Percentiles rank a stretch among this genome's conserved stretches.
Conservation (phyloP, 2,113 vertebrate species). For the Passer montanus region DNA sequence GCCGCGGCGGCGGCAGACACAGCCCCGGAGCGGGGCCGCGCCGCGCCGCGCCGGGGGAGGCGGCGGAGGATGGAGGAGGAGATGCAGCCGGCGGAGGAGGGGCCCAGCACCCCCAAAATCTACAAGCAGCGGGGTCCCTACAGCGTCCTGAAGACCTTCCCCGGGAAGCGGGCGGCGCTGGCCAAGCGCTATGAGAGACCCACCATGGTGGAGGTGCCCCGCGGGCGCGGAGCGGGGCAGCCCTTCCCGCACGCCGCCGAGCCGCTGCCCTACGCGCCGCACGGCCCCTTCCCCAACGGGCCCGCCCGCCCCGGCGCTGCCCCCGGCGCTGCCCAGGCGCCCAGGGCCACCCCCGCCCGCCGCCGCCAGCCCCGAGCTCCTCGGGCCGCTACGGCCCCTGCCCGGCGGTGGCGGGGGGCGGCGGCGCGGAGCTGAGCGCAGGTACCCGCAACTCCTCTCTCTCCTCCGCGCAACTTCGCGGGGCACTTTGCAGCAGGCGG, state of each 20-base stretch:
- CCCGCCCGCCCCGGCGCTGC: no score
- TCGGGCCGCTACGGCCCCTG: no score
- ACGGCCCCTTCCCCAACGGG: not conserved
- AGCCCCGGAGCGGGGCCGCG: no score
- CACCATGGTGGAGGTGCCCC: constrained; percentile 87
- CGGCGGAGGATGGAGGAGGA: constrained; percentile 83
- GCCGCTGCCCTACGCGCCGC: constrained; percentile 78
- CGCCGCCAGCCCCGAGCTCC: no score
- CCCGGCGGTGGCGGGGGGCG: no score
- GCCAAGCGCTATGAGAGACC: constrained; percentile 89
- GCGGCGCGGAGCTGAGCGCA: no score
- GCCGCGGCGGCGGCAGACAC: no score
- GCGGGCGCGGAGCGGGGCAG: constrained; percentile 77
- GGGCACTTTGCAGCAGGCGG: no score
- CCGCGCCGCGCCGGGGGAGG: not conserved
- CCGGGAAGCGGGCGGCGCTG: constrained; percentile 80
- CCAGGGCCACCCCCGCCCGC: no score
- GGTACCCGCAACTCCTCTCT: no score
- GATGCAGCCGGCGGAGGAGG: constrained; percentile 85
- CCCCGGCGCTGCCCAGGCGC: no score
- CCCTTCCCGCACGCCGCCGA: constrained; percentile 70
- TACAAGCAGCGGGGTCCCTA: constrained; percentile 87
- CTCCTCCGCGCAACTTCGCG: no score
- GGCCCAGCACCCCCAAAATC: constrained; percentile 86
- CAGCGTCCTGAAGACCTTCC: constrained; percentile 89